phyloP scores from a whole-genome alignment of 2,888 invertebrate genomes.

The Zonitis immaculata region DNA sequence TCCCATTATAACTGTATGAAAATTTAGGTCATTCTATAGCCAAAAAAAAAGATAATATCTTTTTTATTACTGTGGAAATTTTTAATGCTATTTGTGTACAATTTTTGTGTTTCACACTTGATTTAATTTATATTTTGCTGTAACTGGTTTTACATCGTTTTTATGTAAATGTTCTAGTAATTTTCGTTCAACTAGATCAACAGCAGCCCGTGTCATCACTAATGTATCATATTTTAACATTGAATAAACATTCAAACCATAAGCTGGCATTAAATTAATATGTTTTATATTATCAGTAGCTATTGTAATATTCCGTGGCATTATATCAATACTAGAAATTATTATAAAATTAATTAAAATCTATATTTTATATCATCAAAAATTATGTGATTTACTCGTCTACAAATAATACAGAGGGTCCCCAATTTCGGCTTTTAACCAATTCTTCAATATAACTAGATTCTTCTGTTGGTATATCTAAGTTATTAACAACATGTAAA shows the following conservation, averaged over 20 bases:
- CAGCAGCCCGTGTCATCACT: conserved; percentile 78
- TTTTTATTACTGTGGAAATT: too few relatives aligned
- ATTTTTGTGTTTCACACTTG: conserved; percentile 47
- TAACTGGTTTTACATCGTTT: conserved; percentile 49
- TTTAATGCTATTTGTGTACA: too few relatives aligned
- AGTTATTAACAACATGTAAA: conserved; percentile 79
- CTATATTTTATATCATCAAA: neutral
- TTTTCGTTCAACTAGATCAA: conserved; percentile 77
- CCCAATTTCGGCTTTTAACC: conserved; percentile 86
- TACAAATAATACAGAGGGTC: conserved; percentile 89
- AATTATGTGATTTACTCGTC: conserved; percentile 70
- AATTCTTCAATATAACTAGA: conserved; percentile 73
- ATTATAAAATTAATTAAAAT: neutral
- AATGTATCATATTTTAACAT: conserved; percentile 96
- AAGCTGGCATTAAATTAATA: conserved; percentile 92
- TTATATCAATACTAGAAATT: conserved; percentile 71
- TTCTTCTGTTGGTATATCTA: conserved; percentile 82
- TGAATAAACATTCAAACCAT: conserved; percentile 92
- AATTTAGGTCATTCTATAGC: too few relatives aligned
- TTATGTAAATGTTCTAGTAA: conserved; percentile 66
- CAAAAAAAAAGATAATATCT: too few relatives aligned
- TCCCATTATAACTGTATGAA: too few relatives aligned
- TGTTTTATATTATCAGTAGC: conserved; percentile 76
- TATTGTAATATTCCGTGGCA: conserved; percentile 81
- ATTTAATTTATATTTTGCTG: conserved; percentile 56